These are phyloP conservation scores for Cossypha niveicapilla DNA, from an alignment of 2,797 vertebrate genomes.

Conservation along the genomic window DNA sequence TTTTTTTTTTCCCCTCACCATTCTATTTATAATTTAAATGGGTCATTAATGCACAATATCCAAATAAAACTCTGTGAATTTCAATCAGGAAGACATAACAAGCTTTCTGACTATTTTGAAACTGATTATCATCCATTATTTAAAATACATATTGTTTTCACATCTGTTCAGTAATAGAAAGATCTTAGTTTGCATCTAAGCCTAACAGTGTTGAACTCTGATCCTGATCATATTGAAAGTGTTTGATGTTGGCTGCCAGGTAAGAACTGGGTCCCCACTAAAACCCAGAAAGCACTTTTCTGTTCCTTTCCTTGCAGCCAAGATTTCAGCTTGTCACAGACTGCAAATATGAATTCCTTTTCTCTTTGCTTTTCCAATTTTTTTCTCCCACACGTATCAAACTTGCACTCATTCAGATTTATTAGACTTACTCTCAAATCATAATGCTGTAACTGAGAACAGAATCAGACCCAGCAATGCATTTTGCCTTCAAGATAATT, in stretches of 20 bases:
- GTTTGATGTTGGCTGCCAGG: not conserved
- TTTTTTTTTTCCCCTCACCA: not conserved
- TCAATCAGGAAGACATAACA: not conserved
- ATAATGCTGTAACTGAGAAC: not conserved
- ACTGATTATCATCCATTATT: not conserved
- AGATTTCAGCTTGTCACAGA: not conserved
- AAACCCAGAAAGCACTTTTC: not conserved
- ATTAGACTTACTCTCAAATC: not conserved
- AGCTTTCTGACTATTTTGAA: not conserved
- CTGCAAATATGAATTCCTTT: not conserved
- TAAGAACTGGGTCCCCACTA: not conserved
- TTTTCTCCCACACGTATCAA: not conserved
- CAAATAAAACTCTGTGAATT: not conserved
- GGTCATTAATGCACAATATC: not conserved
- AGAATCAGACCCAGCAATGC: slow-evolving; percentile 38
- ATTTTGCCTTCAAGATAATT: not conserved
- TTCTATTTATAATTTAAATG: not conserved
- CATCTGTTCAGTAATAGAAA: not conserved
- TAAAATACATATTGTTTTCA: not conserved
- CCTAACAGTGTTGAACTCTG: not conserved
- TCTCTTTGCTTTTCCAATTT: not conserved
- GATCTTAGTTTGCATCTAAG: not conserved
- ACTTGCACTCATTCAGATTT: not conserved
- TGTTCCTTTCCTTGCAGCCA: not conserved
- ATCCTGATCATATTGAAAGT: not conserved